phyloP scores from a whole-genome alignment of 2,113 vertebrate genomes.

The Lathamus discolor region DNA sequence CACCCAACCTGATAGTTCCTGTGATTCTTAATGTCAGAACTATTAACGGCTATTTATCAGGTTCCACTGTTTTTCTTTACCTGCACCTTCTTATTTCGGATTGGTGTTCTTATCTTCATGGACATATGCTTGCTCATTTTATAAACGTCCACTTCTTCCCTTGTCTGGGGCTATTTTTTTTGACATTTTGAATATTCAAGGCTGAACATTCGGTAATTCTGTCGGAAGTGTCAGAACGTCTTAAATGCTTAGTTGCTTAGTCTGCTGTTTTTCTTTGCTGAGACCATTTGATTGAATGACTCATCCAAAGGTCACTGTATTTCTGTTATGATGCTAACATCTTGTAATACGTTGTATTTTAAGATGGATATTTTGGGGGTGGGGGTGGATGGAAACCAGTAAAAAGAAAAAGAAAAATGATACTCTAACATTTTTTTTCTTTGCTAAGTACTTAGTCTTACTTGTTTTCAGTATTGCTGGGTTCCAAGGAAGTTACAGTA shows the following conservation, averaged over 20 bases:
- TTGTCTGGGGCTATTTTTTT: constrained; percentile 44
- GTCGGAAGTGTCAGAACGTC: constrained; percentile 48
- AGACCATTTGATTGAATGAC: constrained; percentile 49
- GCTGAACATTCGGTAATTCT: constrained; percentile 40
- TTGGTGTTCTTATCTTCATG: constrained; percentile 13
- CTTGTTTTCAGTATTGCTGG: not conserved
- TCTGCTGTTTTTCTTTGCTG: constrained; percentile 31
- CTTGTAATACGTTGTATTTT: constrained; percentile 23
- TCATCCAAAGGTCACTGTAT: constrained; percentile 37
- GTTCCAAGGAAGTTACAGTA: not conserved
- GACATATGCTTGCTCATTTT: constrained; percentile 14
- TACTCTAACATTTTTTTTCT: not conserved
- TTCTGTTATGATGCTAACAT: constrained; percentile 20
- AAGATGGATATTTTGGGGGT: not conserved
- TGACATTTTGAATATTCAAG: constrained; percentile 34
- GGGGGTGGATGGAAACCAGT: not conserved
- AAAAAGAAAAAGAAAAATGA: not conserved
- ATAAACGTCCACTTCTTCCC: constrained; percentile 11
- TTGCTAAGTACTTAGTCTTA: not conserved
- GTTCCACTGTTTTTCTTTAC: not conserved
- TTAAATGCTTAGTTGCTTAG: constrained; percentile 44
- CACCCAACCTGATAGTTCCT: not conserved
- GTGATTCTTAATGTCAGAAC: not conserved
- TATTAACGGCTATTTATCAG: not conserved
- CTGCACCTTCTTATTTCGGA: not conserved